Evolutionary conservation across 2,113 vertebrate genomes (phyloP).

Genomic region (Puffinus mauretanicus): DNA sequence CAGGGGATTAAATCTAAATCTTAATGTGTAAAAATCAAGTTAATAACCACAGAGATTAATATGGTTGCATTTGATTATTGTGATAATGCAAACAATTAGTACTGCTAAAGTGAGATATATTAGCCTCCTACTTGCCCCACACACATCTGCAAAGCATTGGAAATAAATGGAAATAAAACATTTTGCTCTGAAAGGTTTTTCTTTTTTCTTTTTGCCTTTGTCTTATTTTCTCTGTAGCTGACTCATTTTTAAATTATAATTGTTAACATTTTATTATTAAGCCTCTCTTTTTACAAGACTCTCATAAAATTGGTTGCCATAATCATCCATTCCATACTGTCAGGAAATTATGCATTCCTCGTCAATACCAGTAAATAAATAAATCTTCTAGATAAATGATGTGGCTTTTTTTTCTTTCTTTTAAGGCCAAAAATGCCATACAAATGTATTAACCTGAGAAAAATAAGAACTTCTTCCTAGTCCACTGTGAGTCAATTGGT

Average conservation of each 20-base stretch:
- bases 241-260: constrained; percentile 69
- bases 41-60: constrained; percentile 86
- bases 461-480: constrained; percentile 20
- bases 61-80: constrained; percentile 84
- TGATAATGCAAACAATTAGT: constrained; percentile 86
- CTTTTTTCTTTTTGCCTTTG: constrained; percentile 60
- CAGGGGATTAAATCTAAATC: constrained; percentile 84
- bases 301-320: constrained; percentile 28
- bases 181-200: constrained; percentile 56
- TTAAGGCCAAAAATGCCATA: neutral
- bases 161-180: constrained; percentile 74
- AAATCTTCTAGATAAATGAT: constrained; percentile 27
- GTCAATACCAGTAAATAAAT: constrained; percentile 32
- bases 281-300: constrained; percentile 34
- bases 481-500: neutral
- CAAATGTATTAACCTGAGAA: neutral
- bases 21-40: constrained; percentile 86
- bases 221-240: constrained; percentile 66
- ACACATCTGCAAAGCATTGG: constrained; percentile 70
- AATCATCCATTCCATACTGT: constrained; percentile 38
- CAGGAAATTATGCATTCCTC: constrained; percentile 11
- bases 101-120: constrained; percentile 79
- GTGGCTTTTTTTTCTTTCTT: neutral
- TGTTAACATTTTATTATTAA: constrained; percentile 52
- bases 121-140: constrained; percentile 76